Base-by-base conservation (phyloP, 1,140 invertebrate species). In the Muscidifurax raptorellus region DNA sequence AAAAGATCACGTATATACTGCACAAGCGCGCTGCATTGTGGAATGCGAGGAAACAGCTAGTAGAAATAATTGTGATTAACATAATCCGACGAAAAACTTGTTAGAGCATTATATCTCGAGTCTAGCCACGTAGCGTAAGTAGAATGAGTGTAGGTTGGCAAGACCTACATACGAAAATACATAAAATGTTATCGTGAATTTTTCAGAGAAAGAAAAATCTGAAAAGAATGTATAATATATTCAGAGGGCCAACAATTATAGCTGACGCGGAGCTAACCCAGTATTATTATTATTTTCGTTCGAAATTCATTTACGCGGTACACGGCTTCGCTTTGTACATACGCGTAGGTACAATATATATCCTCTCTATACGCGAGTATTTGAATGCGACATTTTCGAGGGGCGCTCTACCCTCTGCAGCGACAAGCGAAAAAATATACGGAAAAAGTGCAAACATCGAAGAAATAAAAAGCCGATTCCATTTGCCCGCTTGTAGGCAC, bases 41-140 rank as follows among this genome's bases (percentile, higher is more conserved):
- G 52, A 59, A 59, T 59, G 52, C 18, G 52, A 59, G 52, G 52
- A 59, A 59, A 59, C 52, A 76, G 36, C 52, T 36, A 27, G 47
- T 71, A 28, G 18, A 76, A 52, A 77, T 40, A 81, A 27, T 28
- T 66, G n/a, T 28, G 12, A 47, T 77, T 77, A 44, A 59, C 52
- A 59, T 59, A 59, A 59, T 59, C 52, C 52, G 52, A 7, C 52
- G 18, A 59, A 59, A 59, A 59, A 59, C 52, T 59, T 6, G 52
- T 59, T 59, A 59, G 22, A 18, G 52, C 52, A 22, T n/a, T n/a
- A n/a, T n/a, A n/a, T 59, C 52, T 59, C 7, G 3, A 59, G 52
- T 59, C 52, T 18, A 59, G 18, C 18, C 52, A 59, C 52, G 52
- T 59, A 59, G 52, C 52, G 44, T 59, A 59, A 59, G 52, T 59